Evolutionary conservation across 2,888 invertebrate genomes (phyloP), one percentile per base, ranked within the genome.

Genomic region (Buathra laborator): DNA sequence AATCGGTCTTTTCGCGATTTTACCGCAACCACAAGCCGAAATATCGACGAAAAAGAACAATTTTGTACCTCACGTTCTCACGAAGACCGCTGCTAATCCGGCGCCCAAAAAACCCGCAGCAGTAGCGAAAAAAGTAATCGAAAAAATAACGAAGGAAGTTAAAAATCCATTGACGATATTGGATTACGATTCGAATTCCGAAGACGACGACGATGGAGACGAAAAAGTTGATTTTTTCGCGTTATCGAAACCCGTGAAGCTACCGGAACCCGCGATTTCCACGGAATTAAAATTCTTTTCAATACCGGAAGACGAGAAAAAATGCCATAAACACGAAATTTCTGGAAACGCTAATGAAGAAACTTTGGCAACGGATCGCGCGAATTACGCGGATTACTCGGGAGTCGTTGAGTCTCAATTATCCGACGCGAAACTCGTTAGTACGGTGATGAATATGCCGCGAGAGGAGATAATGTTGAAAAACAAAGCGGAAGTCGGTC

Each of bases 1-100:
- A 86, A 95, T 96, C 16, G 96, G 96, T 9, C 93, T 97, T 10
- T 95, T 97, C 66, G 95, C 96, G 80, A 94, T 97, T 62, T 93
- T 97, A 59, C 97, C 97, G 9, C 95, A 96, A 88, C 97, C 97
- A 14, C 96, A 95, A 93, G 94, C 94, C 90, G 93, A 94, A 76
- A 66, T 84, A 44, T 85, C 24, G 3, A 62, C 68, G 90, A 82
- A 93, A 93, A 71, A 91, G 86, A 83, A 91, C 93, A 66, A 94
- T 94, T 85, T 95, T 53, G 90, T 95, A 56, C 95, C 95, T 0
- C 94, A 94, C 71, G 90, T 93, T 53, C 91, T 95, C 24, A 92
- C 95, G 0, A 94, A 94, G 94, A 90, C 95, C 56, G 91, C 93
- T 68, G 56, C n/a, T 2, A 79, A 44, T 32, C 1, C 75, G 1